Conservation (phyloP, 2,888 invertebrate species). For the Dolichomitus sp. region DNA sequence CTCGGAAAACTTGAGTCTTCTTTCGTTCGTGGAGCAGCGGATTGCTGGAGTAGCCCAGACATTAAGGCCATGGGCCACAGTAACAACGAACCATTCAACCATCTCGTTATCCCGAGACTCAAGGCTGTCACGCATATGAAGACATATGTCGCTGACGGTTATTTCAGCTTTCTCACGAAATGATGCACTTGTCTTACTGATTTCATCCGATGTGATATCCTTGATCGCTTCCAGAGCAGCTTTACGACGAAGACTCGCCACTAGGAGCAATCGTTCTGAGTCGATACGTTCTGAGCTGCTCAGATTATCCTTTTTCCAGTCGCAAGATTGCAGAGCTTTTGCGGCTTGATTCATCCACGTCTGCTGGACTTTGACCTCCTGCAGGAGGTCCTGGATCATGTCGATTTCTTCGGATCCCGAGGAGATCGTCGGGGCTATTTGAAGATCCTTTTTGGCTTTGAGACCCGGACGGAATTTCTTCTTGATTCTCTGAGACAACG, state of each 20-base stretch:
- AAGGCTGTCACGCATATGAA: conserved; percentile 72
- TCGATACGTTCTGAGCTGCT: conserved; percentile 87
- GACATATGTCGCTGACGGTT: conserved; percentile 70
- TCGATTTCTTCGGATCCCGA: conserved; percentile 39
- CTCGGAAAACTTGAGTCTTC: conserved; percentile 76
- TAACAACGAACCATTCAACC: conserved; percentile 82
- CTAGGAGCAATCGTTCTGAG: conserved; percentile 86
- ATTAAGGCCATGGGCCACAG: conserved; percentile 78
- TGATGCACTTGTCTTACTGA: neutral
- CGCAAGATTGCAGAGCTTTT: conserved; percentile 86
- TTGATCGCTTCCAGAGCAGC: conserved; percentile 73
- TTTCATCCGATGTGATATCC: conserved; percentile 53
- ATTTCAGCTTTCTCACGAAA: conserved; percentile 68
- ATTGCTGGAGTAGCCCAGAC: conserved; percentile 79
- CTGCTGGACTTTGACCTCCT: conserved; percentile 74
- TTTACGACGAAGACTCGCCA: conserved; percentile 79
- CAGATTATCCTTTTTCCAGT: conserved; percentile 85
- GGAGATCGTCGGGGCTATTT: neutral
- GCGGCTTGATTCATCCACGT: conserved; percentile 83
- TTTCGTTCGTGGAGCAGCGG: conserved; percentile 70
- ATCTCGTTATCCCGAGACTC: conserved; percentile 63
- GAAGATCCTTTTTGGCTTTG: neutral
- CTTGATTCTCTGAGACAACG: conserved; percentile 73
- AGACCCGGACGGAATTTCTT: conserved; percentile 40
- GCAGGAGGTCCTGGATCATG: conserved; percentile 71